Evolutionary conservation across 2,797 vertebrate species (phyloP).

Genomic region (Argya squamiceps): DNA sequence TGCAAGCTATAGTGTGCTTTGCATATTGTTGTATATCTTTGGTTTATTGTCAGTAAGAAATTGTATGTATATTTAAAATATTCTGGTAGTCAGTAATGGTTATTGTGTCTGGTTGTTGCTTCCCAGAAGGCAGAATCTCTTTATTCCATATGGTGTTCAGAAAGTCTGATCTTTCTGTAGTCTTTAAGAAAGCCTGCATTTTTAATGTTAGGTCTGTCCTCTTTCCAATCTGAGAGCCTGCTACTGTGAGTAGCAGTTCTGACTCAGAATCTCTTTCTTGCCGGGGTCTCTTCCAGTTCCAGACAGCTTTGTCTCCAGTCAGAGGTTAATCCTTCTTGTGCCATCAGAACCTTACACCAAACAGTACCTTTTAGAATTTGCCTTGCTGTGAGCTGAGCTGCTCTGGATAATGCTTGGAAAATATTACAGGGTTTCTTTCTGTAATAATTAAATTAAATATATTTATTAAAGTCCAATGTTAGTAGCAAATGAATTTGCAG

Average conservation of each 20-base stretch:
- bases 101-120: constrained; percentile 2
- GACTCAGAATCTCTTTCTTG: background rate
- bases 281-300: background rate
- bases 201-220: constrained; percentile 1
- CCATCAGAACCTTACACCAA: background rate
- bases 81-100: background rate
- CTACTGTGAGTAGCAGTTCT: background rate
- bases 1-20: background rate
- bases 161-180: background rate
- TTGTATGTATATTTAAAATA: background rate
- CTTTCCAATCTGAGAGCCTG: background rate
- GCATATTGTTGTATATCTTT: background rate
- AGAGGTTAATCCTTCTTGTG: background rate
- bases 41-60: background rate
- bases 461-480: background rate
- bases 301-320: background rate
- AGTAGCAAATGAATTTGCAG: background rate
- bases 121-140: constrained; percentile 32
- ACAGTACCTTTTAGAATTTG: background rate
- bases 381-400: background rate
- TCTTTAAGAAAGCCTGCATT: background rate
- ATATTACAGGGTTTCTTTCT: background rate
- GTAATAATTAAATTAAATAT: background rate
- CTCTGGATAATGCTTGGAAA: background rate
- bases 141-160: background rate